Conservation (phyloP, 2,113 vertebrate genomes). For the Microcebus murinus region DNA sequence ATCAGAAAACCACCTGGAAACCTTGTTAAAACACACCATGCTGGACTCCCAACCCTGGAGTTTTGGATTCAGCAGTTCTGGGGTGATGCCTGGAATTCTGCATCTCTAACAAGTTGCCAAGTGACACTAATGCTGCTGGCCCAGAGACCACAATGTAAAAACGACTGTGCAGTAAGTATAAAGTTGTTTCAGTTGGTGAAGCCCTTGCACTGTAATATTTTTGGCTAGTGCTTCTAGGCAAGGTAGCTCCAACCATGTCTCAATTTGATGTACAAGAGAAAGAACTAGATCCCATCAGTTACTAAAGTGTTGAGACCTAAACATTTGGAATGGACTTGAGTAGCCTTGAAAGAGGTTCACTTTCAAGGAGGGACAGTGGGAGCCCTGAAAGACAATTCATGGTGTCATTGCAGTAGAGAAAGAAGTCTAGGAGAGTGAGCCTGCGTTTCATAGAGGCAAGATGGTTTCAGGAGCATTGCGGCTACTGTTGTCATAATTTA, state of each 20-base stretch:
- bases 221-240: not conserved
- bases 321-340: not conserved
- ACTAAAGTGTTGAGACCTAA: not conserved
- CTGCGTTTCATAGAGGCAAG: not conserved
- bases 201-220: not conserved
- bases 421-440: not conserved
- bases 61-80: not conserved
- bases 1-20: not conserved
- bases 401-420: too few relatives aligned
- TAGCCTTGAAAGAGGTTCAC: not conserved
- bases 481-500: not conserved
- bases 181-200: not conserved
- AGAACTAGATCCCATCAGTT: not conserved
- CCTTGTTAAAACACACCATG: not conserved
- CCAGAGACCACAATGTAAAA: not conserved
- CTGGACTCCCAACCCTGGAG: not conserved
- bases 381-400: not conserved
- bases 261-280: not conserved
- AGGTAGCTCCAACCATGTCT: not conserved
- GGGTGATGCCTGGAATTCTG: not conserved
- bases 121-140: not conserved
- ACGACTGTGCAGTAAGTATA: too few relatives aligned
- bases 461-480: not conserved
- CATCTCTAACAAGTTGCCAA: not conserved
- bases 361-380: not conserved